Base-by-base conservation (phyloP, 1,140 invertebrate genomes). In the Macrostomum lignano region DNA sequence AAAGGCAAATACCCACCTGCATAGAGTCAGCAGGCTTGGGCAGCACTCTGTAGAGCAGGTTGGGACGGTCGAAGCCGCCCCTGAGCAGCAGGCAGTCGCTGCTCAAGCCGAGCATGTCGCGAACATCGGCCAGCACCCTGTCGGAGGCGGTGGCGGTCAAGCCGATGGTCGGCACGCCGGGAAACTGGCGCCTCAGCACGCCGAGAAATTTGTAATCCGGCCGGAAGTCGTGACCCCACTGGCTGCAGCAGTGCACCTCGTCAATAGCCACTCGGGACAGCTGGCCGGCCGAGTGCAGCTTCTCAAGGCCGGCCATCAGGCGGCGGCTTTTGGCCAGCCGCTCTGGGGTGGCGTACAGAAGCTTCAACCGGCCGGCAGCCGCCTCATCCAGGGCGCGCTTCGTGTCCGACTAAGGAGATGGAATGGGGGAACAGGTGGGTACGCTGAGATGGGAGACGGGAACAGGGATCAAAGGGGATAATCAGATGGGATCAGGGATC, bases 141-240 rank as follows among this genome's bases (percentile, higher is more conserved):
- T 68, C 58, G 3, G 78, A 79, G 0, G 77, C 75, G 10, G 81
- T 88, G 0, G 79, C 82, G 4, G 81, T 88, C 9, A 88, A 58
- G 11, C 79, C 79, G 19, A 88, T 56, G 37, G 88, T 70, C 9
- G 81, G 77, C n/a, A 74, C 64, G 35, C 68, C 66, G 1, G 70
- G 69, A 51, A 79, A 86, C 61, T 78, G 73, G 13, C 65, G 63
- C 41, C 73, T 71, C 40, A 91, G 58, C 34, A 77, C 69, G 2
- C 71, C 70, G 13, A 91, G 55, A 47, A 73, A 75, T 52, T 82
- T 81, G 53, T 86, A 91, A 57, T 91, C 81, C 49, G 63, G 63
- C 39, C 68, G 55, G 47, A 93, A 91, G 56, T 91, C 81, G 60
- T 93, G 79, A 6, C 82, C 81, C 79, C 79, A 88, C 42, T 79